Evolutionary conservation across 2,888 invertebrate genomes (phyloP).

Genomic region (Orthosia gracilis): DNA sequence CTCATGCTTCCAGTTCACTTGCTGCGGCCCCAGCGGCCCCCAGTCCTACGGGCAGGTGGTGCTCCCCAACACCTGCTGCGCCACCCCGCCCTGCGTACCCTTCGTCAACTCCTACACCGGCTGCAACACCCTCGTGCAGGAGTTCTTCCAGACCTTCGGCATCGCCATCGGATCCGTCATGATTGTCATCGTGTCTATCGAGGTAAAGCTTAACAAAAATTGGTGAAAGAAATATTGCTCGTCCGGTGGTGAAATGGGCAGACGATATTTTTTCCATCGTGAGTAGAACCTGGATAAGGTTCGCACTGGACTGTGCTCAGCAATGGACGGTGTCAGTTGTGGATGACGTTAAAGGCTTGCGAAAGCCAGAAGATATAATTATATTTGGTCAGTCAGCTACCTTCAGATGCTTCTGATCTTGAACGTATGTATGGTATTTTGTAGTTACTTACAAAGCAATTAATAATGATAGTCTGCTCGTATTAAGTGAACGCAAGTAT

Average conservation of each 20-base stretch:
- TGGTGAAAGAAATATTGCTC: background rate
- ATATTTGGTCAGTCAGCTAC: background rate
- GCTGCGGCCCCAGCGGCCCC: conserved; percentile 89
- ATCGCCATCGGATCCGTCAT: conserved; percentile 92
- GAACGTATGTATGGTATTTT: background rate
- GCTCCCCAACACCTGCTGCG: conserved; percentile 87
- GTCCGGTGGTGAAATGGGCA: background rate
- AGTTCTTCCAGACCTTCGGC: conserved; percentile 86
- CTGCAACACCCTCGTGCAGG: conserved; percentile 84
- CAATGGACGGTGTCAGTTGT: no score
- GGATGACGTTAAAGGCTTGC: background rate
- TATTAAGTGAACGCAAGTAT: no score
- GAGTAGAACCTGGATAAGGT: background rate
- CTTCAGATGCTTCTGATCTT: background rate
- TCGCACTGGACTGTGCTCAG: background rate
- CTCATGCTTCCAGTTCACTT: conserved; percentile 85
- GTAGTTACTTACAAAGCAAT: no score
- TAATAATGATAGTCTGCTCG: no score
- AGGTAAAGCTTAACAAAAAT: conserved; percentile 85
- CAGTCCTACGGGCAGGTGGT: conserved; percentile 76
- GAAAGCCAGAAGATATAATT: no score
- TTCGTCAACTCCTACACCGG: conserved; percentile 81
- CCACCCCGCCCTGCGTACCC: conserved; percentile 71
- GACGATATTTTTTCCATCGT: background rate
- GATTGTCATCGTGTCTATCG: conserved; percentile 92